phyloP scores from a whole-genome alignment of 2,113 vertebrate species.

The Numida meleagris region DNA sequence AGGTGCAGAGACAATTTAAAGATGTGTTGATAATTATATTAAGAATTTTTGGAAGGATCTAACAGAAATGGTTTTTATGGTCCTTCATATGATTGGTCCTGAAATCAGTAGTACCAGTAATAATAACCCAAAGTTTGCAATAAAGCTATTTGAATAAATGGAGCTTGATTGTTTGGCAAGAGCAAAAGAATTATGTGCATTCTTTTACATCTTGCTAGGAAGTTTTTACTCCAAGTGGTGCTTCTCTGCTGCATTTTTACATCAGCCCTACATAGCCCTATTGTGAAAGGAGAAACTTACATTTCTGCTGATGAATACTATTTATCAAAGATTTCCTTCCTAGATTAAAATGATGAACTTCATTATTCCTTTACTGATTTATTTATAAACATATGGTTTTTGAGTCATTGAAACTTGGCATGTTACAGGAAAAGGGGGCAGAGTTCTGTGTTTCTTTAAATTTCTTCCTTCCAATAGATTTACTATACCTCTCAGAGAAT shows the following conservation, averaged over 20 bases:
- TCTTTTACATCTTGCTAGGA: background rate
- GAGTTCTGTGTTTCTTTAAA: background rate
- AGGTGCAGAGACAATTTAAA: background rate
- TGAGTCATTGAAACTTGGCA: background rate
- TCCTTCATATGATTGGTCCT: background rate
- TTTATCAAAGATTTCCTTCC: background rate
- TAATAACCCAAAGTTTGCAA: background rate
- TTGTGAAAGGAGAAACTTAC: background rate
- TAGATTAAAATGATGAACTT: background rate
- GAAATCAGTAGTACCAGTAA: background rate
- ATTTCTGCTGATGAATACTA: background rate
- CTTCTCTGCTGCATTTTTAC: background rate
- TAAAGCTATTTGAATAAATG: background rate
- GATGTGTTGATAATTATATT: background rate
- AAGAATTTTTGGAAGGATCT: background rate
- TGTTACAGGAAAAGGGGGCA: background rate
- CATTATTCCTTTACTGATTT: background rate
- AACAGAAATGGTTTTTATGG: background rate
- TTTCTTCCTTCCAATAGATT: background rate
- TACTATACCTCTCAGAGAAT: background rate
- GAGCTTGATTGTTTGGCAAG: background rate
- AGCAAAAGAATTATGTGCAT: background rate
- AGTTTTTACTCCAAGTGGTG: background rate
- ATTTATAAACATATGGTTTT: background rate
- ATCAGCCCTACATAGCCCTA: background rate